Evolutionary conservation across 2,888 invertebrate genomes (phyloP).

Genomic region (Calliphora vomitoria): DNA sequence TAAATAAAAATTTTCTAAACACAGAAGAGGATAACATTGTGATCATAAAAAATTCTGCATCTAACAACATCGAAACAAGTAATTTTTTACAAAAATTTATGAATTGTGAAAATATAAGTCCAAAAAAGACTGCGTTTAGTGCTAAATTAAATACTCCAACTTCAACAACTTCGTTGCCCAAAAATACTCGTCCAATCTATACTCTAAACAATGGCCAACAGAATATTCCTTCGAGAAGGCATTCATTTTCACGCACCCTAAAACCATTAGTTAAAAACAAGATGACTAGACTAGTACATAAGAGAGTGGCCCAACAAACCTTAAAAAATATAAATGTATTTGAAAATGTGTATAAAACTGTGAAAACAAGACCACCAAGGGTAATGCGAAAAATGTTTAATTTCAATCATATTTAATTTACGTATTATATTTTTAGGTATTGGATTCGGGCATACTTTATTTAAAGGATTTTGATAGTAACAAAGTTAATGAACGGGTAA

Average conservation of each 20-base stretch:
- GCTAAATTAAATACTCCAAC: not conserved
- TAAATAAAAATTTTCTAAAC: slow-evolving; percentile 46
- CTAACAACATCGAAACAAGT: slow-evolving; percentile 17
- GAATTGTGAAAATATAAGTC: not conserved
- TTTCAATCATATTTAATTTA: not conserved
- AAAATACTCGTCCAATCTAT: slow-evolving; percentile 25
- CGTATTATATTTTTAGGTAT: slow-evolving; percentile 30
- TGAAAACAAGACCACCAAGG: slow-evolving; percentile 51
- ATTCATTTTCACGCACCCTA: not conserved
- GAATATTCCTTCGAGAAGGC: slow-evolving; percentile 20
- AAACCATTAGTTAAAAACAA: slow-evolving; percentile 32
- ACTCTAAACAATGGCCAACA: slow-evolving; percentile 39
- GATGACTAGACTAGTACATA: slow-evolving; percentile 1
- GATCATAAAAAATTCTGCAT: slow-evolving; percentile 46
- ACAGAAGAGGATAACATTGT: slow-evolving; percentile 61
- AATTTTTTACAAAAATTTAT: slow-evolving; percentile 42
- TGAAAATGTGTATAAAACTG: slow-evolving; percentile 54
- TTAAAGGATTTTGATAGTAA: slow-evolving; percentile 13
- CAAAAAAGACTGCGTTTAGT: not conserved
- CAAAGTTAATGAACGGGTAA: slow-evolving; percentile 19
- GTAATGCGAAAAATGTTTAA: slow-evolving; percentile 3
- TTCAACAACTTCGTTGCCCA: not conserved
- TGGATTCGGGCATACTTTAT: not conserved
- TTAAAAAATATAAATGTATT: slow-evolving; percentile 48
- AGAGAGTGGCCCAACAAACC: slow-evolving; percentile 31